Percentiles rank a stretch among this genome's conserved stretches.
phyloP scores from a whole-genome alignment of 2,113 vertebrate genomes.

The Hyperoodon ampullatus region DNA sequence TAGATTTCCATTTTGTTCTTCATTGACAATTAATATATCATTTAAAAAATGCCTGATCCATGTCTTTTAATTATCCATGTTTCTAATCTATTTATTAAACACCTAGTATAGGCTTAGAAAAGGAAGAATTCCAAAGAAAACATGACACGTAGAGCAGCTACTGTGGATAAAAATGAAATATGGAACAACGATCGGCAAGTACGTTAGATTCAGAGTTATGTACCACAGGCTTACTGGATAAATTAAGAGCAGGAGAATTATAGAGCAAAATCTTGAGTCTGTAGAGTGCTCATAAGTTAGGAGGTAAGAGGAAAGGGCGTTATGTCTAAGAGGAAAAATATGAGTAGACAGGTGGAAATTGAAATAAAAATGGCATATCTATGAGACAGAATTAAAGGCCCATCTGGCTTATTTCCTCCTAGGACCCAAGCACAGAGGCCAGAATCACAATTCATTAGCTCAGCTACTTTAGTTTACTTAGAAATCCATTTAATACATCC shows the following conservation, averaged over 20 bases:
- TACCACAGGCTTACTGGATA: neutral
- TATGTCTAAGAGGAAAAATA: neutral
- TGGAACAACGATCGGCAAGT: neutral
- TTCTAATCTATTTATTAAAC: conserved; percentile 31
- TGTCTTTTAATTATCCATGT: neutral
- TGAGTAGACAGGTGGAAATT: neutral
- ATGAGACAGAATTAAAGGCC: neutral
- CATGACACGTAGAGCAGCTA: neutral
- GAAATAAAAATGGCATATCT: neutral
- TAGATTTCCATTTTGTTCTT: neutral
- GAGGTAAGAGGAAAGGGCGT: neutral
- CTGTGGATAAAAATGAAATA: neutral
- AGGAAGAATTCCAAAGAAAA: neutral
- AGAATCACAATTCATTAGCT: neutral
- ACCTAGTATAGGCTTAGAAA: neutral
- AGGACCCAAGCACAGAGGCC: neutral
- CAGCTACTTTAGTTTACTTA: neutral
- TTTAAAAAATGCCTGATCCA: neutral
- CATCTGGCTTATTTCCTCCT: neutral
- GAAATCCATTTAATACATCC: neutral
- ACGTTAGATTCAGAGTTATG: neutral
- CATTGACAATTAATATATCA: neutral
- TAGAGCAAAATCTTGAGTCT: neutral
- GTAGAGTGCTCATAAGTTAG: neutral
- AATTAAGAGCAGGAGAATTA: neutral